Evolutionary conservation across 2,113 vertebrate species (phyloP).

Genomic region (Hiodon alosoides): DNA sequence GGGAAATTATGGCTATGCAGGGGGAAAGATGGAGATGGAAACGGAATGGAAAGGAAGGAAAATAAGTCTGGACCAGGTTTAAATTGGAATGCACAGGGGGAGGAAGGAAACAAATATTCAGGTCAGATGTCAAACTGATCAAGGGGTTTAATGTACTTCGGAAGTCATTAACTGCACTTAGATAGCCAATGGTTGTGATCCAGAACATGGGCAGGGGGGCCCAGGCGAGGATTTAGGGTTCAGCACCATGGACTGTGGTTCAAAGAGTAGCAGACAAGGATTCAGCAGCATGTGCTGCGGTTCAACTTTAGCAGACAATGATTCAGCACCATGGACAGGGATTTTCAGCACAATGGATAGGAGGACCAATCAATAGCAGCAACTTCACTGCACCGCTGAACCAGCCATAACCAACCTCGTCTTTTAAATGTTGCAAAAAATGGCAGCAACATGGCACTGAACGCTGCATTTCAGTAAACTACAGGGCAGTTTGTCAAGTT

Average conservation of each 20-base stretch:
- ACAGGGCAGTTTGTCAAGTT: no score
- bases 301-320: background rate
- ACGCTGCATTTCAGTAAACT: no score
- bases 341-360: background rate
- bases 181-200: no score
- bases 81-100: background rate
- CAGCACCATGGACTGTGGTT: background rate
- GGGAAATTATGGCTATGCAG: background rate
- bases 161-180: no score
- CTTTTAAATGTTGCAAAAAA: no score
- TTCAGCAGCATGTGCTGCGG: no score
- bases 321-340: slow-evolving; percentile 20
- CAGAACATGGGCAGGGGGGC: no score
- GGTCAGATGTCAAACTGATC: background rate
- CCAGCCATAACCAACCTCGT: background rate
- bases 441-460: no score
- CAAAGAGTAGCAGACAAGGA: no score
- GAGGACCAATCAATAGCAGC: no score
- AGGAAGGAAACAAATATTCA: background rate
- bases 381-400: background rate
- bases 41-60: background rate
- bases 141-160: no score
- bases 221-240: background rate
- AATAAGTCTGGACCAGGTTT: background rate
- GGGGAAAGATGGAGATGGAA: no score